These are phyloP conservation scores for Pagrus major DNA, from an alignment of 2,113 vertebrate genomes.

Conservation along the genomic window DNA sequence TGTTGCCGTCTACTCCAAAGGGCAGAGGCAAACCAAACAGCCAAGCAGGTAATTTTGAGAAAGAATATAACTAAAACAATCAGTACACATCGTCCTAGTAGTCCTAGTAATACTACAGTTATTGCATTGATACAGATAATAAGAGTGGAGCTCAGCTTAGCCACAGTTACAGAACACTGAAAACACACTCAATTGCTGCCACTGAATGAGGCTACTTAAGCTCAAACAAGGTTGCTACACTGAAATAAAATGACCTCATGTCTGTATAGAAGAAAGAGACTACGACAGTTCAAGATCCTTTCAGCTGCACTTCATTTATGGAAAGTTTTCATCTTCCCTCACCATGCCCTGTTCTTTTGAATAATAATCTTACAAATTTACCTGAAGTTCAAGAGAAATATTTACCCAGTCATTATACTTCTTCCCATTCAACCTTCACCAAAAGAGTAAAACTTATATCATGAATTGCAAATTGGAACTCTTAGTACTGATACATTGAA, in stretches of 20 bases:
- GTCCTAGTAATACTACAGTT: neutral
- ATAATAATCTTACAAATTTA: neutral
- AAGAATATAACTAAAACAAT: neutral
- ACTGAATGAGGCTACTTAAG: neutral
- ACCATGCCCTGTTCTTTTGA: constrained; percentile 5
- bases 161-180: neutral
- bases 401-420: neutral
- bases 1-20: constrained; percentile 93
- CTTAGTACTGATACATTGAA: constrained; percentile 3
- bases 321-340: constrained; percentile 5
- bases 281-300: constrained; percentile 15
- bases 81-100: neutral
- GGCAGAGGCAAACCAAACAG: constrained; percentile 91
- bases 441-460: constrained; percentile 1
- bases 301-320: neutral
- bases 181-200: neutral
- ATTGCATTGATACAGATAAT: neutral
- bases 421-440: neutral
- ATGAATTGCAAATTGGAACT: constrained; percentile 6
- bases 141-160: neutral
- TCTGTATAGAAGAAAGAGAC: constrained; percentile 1
- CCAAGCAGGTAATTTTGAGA: constrained; percentile 87
- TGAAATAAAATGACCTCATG: constrained; percentile 9
- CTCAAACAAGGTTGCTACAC: neutral
- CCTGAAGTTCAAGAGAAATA: constrained; percentile 25